Percentiles rank a stretch among this genome's conserved stretches.
phyloP scores from a whole-genome alignment of 2,113 vertebrate genomes.

The Melanotaenia duboulayi region DNA sequence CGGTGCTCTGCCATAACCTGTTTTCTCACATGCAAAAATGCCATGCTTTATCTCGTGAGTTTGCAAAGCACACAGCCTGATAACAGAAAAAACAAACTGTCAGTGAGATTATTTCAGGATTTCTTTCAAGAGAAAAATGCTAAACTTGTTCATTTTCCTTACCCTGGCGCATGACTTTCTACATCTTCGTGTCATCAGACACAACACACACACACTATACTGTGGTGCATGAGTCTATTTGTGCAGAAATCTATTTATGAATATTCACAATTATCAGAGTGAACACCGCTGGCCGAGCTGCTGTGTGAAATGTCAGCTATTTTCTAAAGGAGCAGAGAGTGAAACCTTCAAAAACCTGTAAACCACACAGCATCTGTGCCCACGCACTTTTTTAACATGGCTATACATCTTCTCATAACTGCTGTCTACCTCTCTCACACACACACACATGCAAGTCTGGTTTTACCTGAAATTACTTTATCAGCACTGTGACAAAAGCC shows the following conservation, averaged over 20 bases:
- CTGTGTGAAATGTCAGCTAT: constrained; percentile 54
- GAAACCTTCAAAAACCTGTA: constrained; percentile 61
- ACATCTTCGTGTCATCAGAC: not conserved
- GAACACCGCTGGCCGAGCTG: constrained; percentile 22
- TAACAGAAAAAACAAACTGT: constrained; percentile 4
- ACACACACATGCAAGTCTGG: constrained; percentile 26
- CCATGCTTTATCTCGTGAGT: constrained; percentile 48
- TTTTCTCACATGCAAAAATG: constrained; percentile 34
- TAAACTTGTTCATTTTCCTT: no score
- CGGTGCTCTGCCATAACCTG: constrained; percentile 48
- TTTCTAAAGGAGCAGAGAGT: constrained; percentile 48
- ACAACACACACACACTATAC: not conserved
- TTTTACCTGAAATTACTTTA: constrained; percentile 62
- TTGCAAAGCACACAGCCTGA: constrained; percentile 6
- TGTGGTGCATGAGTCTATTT: constrained; percentile 1
- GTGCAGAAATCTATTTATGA: constrained; percentile 17
- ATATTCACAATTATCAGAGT: constrained; percentile 3
- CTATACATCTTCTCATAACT: constrained; percentile 68
- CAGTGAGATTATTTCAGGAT: not conserved
- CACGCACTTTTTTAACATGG: constrained; percentile 52
- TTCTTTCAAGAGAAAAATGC: no score
- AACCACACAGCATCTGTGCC: constrained; percentile 67
- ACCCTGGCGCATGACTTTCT: no score
- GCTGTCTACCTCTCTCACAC: constrained; percentile 12
- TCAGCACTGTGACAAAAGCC: constrained; percentile 60